Percentiles rank a stretch among this genome's conserved stretches.
Evolutionary conservation across 2,797 vertebrate genomes (phyloP).

Genomic region (Neomorphus geoffroyi): DNA sequence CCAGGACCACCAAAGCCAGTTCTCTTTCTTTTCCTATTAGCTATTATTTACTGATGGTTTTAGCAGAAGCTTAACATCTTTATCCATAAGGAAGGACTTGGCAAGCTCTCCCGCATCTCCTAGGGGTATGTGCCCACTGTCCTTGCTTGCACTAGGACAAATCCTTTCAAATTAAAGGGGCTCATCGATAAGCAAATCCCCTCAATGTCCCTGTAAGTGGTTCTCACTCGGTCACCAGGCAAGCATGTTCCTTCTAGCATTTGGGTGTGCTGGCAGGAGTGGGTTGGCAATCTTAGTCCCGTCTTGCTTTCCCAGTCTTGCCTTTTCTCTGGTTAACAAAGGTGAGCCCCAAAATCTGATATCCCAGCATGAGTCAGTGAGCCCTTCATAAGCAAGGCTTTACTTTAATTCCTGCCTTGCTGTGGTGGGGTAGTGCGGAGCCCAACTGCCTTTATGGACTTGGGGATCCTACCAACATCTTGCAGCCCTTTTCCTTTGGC

Average conservation of each 20-base stretch:
- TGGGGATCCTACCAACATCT: neutral
- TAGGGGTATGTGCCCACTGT: neutral
- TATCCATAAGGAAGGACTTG: neutral
- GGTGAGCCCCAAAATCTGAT: neutral
- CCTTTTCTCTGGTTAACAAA: neutral
- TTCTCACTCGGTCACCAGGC: fast-evolving
- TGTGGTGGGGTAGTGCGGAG: neutral
- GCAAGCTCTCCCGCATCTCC: neutral
- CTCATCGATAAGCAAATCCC: neutral
- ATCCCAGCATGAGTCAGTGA: fast-evolving
- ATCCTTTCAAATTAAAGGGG: neutral
- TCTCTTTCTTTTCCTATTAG: neutral
- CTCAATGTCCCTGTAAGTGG: fast-evolving
- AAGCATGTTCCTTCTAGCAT: neutral
- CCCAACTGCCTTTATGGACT: neutral
- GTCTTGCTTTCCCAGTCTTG: neutral
- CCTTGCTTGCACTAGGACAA: neutral
- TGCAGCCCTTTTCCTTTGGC: neutral
- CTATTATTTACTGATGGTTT: neutral
- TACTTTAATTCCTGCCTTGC: neutral
- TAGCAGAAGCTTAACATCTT: neutral
- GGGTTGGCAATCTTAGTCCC: neutral
- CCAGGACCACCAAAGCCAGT: neutral
- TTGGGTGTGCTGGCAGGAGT: neutral
- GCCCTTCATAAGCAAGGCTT: neutral